phyloP scores from a whole-genome alignment of 2,113 vertebrate species.

The Hypanus sabinus region DNA sequence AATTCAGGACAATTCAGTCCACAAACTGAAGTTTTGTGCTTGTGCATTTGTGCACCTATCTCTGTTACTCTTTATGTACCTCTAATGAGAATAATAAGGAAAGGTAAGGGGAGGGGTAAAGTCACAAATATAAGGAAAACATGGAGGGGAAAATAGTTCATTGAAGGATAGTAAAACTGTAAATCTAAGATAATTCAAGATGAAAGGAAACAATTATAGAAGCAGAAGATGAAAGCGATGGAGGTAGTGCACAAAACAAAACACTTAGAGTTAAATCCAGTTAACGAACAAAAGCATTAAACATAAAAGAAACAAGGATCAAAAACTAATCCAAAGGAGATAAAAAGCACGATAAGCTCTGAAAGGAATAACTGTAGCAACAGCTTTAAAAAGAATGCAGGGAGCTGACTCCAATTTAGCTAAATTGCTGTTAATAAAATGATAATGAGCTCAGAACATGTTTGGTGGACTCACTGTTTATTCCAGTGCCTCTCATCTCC shows the following conservation, averaged over 20 bases:
- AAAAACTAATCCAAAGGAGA: neutral
- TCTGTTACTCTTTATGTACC: neutral
- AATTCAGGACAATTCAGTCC: no score
- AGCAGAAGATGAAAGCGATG: neutral
- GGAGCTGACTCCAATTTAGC: neutral
- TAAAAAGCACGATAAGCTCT: neutral
- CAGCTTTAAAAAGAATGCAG: neutral
- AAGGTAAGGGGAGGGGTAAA: neutral
- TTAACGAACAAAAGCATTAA: neutral
- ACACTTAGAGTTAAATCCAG: neutral
- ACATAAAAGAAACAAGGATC: constrained; percentile 8
- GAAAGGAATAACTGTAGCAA: neutral
- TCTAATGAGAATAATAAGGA: neutral
- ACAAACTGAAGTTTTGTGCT: neutral
- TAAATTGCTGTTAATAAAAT: neutral
- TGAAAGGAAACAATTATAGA: neutral
- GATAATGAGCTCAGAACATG: neutral
- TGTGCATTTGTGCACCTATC: neutral
- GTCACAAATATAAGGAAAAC: neutral
- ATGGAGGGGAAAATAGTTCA: neutral
- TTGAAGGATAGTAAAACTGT: neutral
- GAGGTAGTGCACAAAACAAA: neutral
- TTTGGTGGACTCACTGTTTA: neutral
- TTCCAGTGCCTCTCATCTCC: neutral
- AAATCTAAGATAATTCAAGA: neutral